Percentiles rank a stretch among this genome's conserved stretches.
These are phyloP conservation scores for Idaea straminata DNA, from an alignment of 2,888 invertebrate genomes.

Conservation along the genomic window DNA sequence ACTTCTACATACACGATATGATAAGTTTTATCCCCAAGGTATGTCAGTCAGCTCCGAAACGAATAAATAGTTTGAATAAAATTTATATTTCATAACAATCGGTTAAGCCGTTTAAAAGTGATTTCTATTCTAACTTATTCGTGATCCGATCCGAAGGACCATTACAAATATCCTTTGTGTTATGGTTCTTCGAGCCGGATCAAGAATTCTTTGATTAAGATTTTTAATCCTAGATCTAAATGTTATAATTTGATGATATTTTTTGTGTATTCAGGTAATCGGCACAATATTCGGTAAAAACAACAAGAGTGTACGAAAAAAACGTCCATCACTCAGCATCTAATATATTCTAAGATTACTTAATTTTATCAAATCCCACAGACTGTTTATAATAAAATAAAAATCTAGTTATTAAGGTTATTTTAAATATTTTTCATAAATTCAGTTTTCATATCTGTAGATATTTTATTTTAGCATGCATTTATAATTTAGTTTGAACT, in stretches of 20 bases:
- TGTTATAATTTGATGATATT: background rate
- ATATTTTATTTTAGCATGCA: slow-evolving; percentile 11
- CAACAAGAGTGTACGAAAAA: slow-evolving; percentile 87
- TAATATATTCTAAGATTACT: slow-evolving; percentile 58
- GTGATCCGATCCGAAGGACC: background rate
- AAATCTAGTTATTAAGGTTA: slow-evolving; percentile 28
- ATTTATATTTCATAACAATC: no score
- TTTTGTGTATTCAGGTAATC: slow-evolving; percentile 71
- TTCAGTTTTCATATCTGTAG: slow-evolving; percentile 24
- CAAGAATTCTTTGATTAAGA: background rate
- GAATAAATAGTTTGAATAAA: no score
- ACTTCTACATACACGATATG: background rate
- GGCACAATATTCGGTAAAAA: slow-evolving; percentile 90
- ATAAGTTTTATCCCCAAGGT: no score
- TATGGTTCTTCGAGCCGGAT: background rate
- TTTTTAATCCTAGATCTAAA: background rate
- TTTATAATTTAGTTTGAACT: background rate
- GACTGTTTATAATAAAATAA: slow-evolving; percentile 59
- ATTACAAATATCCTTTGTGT: background rate
- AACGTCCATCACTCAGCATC: slow-evolving; percentile 88
- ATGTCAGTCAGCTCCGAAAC: no score
- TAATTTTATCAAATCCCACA: slow-evolving; percentile 46
- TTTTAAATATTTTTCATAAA: background rate
- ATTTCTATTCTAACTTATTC: no score
- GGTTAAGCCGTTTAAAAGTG: no score